A percentile compares a stretch with the other conserved stretches of the same genome.
Evolutionary conservation across 2,113 vertebrate genomes (phyloP).

Genomic region (Mus musculus): DNA sequence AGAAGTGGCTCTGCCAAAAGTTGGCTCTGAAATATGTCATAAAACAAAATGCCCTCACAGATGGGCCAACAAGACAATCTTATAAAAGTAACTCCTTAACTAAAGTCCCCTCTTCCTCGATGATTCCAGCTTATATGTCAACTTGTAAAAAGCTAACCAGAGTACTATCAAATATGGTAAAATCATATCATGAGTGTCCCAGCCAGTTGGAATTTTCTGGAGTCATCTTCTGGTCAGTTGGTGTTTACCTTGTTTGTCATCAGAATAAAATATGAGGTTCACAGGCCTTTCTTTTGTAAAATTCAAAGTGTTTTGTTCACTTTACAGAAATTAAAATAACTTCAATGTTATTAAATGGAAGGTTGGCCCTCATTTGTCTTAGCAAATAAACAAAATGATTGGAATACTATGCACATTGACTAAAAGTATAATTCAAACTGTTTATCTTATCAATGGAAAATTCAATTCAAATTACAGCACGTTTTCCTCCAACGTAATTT

Average conservation of each 20-base stretch:
- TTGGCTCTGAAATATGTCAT: background rate
- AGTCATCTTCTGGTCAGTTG: background rate
- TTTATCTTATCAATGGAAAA: constrained; percentile 53
- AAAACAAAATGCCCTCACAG: background rate
- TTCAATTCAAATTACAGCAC: constrained; percentile 53
- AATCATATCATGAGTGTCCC: background rate
- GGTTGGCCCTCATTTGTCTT: background rate
- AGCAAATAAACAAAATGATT: constrained; percentile 18
- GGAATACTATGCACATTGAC: background rate
- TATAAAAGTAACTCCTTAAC: background rate
- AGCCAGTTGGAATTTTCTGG: background rate
- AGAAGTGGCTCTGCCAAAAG: background rate
- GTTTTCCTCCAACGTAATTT: constrained; percentile 57
- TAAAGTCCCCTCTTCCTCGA: background rate
- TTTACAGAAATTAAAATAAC: background rate
- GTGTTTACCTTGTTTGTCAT: background rate
- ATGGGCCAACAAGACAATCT: background rate
- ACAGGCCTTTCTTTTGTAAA: background rate
- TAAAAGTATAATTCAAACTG: constrained; percentile 35
- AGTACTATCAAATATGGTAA: background rate
- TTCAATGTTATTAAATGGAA: background rate
- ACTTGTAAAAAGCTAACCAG: background rate
- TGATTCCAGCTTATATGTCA: background rate
- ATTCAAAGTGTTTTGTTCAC: background rate
- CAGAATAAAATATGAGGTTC: background rate